Conservation (phyloP, 2,888 invertebrate genomes). For the Melipona beecheii region DNA sequence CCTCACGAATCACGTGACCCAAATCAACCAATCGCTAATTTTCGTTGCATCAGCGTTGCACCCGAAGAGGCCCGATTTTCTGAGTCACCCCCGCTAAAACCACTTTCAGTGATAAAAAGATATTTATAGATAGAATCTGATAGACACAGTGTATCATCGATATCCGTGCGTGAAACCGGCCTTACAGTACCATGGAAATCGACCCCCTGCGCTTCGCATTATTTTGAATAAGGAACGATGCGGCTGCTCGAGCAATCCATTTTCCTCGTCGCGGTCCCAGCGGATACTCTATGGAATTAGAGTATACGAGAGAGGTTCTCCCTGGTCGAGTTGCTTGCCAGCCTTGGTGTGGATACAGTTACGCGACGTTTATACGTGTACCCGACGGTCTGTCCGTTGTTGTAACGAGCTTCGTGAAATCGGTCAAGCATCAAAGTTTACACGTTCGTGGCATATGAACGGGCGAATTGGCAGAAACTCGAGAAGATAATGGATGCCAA, state of each 20-base stretch:
- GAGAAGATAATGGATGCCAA: neutral
- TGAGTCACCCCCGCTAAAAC: no score
- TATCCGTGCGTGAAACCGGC: neutral
- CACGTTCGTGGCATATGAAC: neutral
- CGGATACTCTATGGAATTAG: slow-evolving; percentile 73
- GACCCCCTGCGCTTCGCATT: slow-evolving; percentile 56
- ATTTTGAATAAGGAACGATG: slow-evolving; percentile 60
- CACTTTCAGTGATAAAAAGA: no score
- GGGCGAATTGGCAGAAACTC: slow-evolving; percentile 1
- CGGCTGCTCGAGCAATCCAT: slow-evolving; percentile 61
- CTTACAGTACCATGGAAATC: neutral
- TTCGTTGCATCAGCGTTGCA: no score
- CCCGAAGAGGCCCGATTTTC: no score
- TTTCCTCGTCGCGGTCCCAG: slow-evolving; percentile 65
- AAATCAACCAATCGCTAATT: no score
- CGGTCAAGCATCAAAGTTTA: slow-evolving; percentile 5
- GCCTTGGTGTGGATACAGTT: slow-evolving; percentile 34
- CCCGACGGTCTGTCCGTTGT: neutral
- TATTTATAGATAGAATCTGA: no score
- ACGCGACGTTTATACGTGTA: slow-evolving; percentile 49
- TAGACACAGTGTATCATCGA: no score
- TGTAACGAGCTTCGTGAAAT: neutral
- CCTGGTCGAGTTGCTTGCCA: neutral
- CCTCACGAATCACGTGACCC: no score
- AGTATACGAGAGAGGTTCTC: slow-evolving; percentile 49